Percentiles rank a stretch among this genome's conserved stretches.
phyloP scores from a whole-genome alignment of 2,888 invertebrate species.

The Xanthia icteritia region DNA sequence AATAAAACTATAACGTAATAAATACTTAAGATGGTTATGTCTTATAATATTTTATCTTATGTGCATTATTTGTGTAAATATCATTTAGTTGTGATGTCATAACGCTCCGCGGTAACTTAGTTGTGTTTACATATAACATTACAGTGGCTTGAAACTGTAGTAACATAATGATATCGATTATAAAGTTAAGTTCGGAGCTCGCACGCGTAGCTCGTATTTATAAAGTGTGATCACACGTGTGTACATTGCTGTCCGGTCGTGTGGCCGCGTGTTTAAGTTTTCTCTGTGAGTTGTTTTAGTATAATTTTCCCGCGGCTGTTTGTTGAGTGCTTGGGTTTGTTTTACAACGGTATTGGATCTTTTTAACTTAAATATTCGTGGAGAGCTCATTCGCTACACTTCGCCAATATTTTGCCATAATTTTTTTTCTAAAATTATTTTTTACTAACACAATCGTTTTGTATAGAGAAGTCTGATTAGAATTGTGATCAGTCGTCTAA shows the following conservation, averaged over 20 bases:
- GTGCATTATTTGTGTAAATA: conserved; percentile 86
- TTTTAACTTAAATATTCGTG: conserved; percentile 81
- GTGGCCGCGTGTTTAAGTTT: conserved; percentile 63
- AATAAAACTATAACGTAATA: conserved; percentile 80
- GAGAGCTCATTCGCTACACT: conserved; percentile 80
- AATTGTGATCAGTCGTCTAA: conserved; percentile 79
- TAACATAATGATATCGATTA: conserved; percentile 38
- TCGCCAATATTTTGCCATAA: conserved; percentile 90
- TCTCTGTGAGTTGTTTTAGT: conserved; percentile 74
- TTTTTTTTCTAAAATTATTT: conserved; percentile 79
- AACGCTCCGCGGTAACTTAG: conserved; percentile 44
- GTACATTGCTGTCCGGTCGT: conserved; percentile 58
- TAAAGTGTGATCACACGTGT: conserved; percentile 66
- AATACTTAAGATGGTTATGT: conserved; percentile 83
- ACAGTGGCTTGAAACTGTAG: conserved; percentile 53
- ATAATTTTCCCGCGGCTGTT: conserved; percentile 75
- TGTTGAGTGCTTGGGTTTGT: conserved; percentile 77
- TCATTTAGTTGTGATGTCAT: conserved; percentile 72
- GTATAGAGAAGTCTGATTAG: conserved; percentile 77
- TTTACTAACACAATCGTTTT: conserved; percentile 79
- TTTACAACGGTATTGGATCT: conserved; percentile 78
- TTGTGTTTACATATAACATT: conserved; percentile 45
- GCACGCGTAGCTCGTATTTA: conserved; percentile 65
- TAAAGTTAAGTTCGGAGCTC: conserved; percentile 62
- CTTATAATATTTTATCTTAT: conserved; percentile 83